Evolutionary conservation across 2,888 invertebrate species (phyloP), one percentile per base, ranked within the genome.

Genomic region (Pilophorus perplexus): DNA sequence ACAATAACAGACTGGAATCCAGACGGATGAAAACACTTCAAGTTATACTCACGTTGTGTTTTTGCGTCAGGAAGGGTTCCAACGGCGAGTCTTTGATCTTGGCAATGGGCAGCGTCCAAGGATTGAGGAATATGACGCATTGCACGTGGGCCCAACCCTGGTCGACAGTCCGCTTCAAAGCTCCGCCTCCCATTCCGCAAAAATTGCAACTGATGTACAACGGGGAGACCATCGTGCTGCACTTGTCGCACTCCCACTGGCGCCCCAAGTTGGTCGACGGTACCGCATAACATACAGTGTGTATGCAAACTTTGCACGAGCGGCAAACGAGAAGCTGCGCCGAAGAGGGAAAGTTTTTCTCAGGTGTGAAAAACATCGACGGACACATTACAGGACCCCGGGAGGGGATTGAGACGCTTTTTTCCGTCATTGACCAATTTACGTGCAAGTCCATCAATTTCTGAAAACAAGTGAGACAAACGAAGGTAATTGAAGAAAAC

Each of bases 61-160:
- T 68, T 8, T 46, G 6, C 12, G 65, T 57, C 18, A 68, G 33
- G 20, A 68, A 28, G 27, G 52, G 27, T 52, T 59, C 28, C 27
- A 68, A 37, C 4, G 68, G 68, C 3, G 68, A 57, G 28, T 40
- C 59, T 50, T 68, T 64, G 14, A 68, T 68, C 27, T 62, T 52
- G 5, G 10, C 1, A 8, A 64, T 38, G 20, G 64, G 50, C n/a
- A 37, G 5, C n/a, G 50, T 38, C 18, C 25, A 64, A 6, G 52
- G 22, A 5, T 50, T 18, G 40, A 64, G 64, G 27, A 85, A 80
- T 3, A 85, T 78, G 3, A 85, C 84, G 75, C 86, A 86, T 16
- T 84, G 77, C 64, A 86, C 82, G 54, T 87, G 86, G 27, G 82
- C 83, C 86, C 86, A 87, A 48, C 80, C 77, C 20, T 81, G 79